Conservation (phyloP, 2,888 invertebrate genomes). For the Chironomus tentans region DNA sequence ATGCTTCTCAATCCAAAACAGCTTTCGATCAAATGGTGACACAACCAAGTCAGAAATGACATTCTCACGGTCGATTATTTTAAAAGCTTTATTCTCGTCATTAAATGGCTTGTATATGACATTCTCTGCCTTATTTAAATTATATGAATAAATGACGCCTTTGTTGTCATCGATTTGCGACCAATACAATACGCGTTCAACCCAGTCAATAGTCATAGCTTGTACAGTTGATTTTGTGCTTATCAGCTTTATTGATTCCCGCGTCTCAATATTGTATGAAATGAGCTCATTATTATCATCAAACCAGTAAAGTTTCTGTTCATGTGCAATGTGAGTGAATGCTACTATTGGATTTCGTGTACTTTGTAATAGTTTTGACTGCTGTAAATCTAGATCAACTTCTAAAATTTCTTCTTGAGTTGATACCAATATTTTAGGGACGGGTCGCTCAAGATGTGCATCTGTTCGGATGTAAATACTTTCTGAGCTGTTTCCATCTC, state of each 20-base stretch:
- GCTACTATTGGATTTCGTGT: slow-evolving; percentile 58
- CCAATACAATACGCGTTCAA: slow-evolving; percentile 75
- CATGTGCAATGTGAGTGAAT: slow-evolving; percentile 57
- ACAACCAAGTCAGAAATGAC: slow-evolving; percentile 61
- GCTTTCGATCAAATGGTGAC: slow-evolving; percentile 61
- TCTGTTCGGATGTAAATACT: slow-evolving; percentile 53
- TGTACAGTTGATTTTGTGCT: slow-evolving; percentile 50
- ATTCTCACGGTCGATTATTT: slow-evolving; percentile 48
- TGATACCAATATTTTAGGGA: slow-evolving; percentile 69
- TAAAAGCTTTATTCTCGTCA: neutral
- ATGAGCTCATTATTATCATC: slow-evolving; percentile 47
- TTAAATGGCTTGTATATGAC: neutral
- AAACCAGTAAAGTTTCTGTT: slow-evolving; percentile 72
- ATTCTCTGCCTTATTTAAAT: slow-evolving; percentile 50
- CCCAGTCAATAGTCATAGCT: slow-evolving; percentile 78
- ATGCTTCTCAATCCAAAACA: slow-evolving; percentile 65
- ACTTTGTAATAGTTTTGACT: slow-evolving; percentile 51
- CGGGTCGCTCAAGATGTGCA: slow-evolving; percentile 56
- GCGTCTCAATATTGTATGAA: slow-evolving; percentile 31
- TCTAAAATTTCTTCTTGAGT: slow-evolving; percentile 63
- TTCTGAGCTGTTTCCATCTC: slow-evolving; percentile 61
- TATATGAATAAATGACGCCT: slow-evolving; percentile 50
- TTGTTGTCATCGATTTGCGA: slow-evolving; percentile 46
- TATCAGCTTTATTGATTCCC: slow-evolving; percentile 45
- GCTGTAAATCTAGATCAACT: slow-evolving; percentile 64